A percentile compares a stretch with the other conserved stretches of the same genome.
Conservation (phyloP, 2,888 invertebrate genomes). For the Morpho helenor region DNA sequence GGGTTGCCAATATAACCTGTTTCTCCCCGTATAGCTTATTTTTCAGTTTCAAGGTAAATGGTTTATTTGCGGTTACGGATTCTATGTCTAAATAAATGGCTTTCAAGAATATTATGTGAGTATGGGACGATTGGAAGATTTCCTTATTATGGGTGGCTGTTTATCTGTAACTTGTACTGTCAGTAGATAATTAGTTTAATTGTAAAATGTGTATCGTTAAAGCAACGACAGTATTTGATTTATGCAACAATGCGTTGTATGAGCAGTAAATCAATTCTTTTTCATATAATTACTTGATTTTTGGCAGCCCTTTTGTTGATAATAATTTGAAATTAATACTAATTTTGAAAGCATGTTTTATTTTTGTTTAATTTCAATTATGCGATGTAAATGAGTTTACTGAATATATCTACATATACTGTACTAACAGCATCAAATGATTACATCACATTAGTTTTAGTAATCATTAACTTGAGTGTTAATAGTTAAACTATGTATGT, state of each 20-base stretch:
- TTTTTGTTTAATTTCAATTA: background rate
- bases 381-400: background rate
- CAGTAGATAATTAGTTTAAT: too few species aligned
- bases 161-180: too few species aligned
- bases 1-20: conserved; percentile 51
- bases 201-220: too few species aligned
- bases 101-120: conserved; percentile 15
- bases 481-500: too few species aligned
- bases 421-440: too few species aligned
- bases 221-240: too few species aligned
- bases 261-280: too few species aligned
- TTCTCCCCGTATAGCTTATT: conserved; percentile 24
- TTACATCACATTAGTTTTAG: background rate
- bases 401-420: too few species aligned
- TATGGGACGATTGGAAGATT: background rate
- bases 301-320: conserved; percentile 23
- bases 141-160: background rate
- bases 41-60: conserved; percentile 23
- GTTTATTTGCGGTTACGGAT: conserved; percentile 24
- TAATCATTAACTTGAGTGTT: too few species aligned
- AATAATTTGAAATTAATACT: conserved; percentile 2
- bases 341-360: conserved; percentile 1
- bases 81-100: conserved; percentile 3
- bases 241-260: too few species aligned
- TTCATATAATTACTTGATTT: background rate